Evolutionary conservation across 30 jellyfish, hydroid and myxozoan genomes (phyloP).

Genomic region (Aurelia sp.): DNA sequence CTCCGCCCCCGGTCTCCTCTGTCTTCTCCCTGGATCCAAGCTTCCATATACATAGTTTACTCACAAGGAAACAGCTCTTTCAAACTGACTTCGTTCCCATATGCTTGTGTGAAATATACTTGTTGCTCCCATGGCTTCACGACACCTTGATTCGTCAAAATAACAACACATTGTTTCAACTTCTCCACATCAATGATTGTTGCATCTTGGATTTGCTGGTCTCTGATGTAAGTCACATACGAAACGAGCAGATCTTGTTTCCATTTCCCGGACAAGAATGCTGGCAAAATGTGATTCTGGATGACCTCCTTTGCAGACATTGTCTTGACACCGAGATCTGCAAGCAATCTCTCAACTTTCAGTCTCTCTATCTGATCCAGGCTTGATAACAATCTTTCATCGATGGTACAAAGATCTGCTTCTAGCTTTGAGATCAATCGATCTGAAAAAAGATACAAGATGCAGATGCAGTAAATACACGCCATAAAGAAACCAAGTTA

Average conservation of each 20-base stretch:
- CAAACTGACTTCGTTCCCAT: constrained; percentile 55
- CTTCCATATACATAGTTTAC: neutral
- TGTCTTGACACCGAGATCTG: constrained; percentile 80
- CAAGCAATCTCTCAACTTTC: constrained; percentile 62
- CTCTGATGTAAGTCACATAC: constrained; percentile 47
- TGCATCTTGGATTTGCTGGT: constrained; percentile 54
- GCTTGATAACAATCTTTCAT: constrained; percentile 7
- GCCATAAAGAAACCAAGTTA: too few relatives aligned
- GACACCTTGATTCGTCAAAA: constrained; percentile 62
- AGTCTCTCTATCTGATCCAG: constrained; percentile 53
- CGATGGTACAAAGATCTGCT: constrained; percentile 63
- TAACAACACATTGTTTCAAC: constrained; percentile 36
- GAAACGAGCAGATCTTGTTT: constrained; percentile 77
- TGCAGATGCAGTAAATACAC: too few relatives aligned
- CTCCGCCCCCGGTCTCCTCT: too few relatives aligned
- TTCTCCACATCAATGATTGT: constrained; percentile 55
- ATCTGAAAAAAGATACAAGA: neutral
- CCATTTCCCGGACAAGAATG: constrained; percentile 70
- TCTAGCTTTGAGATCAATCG: constrained; percentile 27
- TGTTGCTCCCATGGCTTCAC: constrained; percentile 46
- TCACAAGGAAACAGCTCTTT: constrained; percentile 57
- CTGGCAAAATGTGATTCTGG: constrained; percentile 70
- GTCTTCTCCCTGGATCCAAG: neutral
- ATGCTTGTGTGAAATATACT: constrained; percentile 68
- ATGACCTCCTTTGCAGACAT: constrained; percentile 70